phyloP scores from a whole-genome alignment of 1,140 invertebrate species.

The Drosophila virilis region DNA sequence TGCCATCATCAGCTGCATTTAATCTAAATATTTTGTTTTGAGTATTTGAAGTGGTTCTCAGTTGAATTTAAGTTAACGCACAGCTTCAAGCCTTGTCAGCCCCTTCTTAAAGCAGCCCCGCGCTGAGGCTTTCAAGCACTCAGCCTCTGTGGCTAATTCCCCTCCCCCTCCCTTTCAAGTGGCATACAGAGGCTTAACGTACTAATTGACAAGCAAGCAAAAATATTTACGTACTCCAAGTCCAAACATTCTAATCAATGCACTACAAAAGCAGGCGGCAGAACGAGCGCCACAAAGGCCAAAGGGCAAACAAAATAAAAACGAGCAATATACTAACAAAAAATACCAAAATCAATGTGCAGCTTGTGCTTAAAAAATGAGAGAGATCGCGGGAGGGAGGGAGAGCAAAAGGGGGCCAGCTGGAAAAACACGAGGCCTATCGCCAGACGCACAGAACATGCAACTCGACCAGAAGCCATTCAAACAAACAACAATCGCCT shows the following conservation, averaged over 20 bases:
- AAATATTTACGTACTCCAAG: conserved; percentile 81
- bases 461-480: conserved; percentile 49
- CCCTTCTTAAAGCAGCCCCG: too few relatives aligned
- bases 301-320: conserved; percentile 26
- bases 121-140: conserved; percentile 17
- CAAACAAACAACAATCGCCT: conserved; percentile 72
- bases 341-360: conserved; percentile 43
- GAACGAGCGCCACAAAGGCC: conserved; percentile 41
- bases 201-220: conserved; percentile 82
- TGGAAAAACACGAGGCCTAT: conserved; percentile 41
- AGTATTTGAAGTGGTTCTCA: too few relatives aligned
- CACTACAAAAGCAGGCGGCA: conserved; percentile 37
- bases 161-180: conserved; percentile 8
- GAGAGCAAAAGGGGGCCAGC: neutral
- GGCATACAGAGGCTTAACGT: conserved; percentile 59
- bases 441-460: conserved; percentile 34
- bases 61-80: too few relatives aligned
- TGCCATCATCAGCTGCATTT: too few relatives aligned
- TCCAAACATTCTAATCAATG: conserved; percentile 83
- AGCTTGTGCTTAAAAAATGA: conserved; percentile 8
- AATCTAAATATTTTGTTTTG: too few relatives aligned
- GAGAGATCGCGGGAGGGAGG: neutral
- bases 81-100: too few relatives aligned
- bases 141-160: neutral
- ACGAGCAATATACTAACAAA: neutral